These are phyloP conservation scores for Drosophila albomicans DNA, from an alignment of 1,140 invertebrate genomes.

Conservation along the genomic window DNA sequence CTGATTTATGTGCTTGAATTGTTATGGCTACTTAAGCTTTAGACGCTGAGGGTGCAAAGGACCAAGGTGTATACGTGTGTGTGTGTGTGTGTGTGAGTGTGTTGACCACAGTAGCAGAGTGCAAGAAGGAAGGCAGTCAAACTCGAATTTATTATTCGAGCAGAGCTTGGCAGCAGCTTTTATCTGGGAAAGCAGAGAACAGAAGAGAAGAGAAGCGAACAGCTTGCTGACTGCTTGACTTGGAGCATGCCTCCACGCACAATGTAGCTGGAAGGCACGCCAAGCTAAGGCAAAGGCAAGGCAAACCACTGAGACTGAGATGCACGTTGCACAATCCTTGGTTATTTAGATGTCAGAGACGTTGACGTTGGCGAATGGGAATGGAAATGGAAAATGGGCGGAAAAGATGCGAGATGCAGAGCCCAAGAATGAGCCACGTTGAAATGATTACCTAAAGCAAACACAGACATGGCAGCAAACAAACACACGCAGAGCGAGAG, in stretches of 20 bases:
- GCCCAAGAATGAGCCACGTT: slow-evolving; percentile 51
- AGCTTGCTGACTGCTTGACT: slow-evolving; percentile 54
- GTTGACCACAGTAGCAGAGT: not conserved
- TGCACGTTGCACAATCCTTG: slow-evolving; percentile 33
- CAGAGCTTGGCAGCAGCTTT: slow-evolving; percentile 24
- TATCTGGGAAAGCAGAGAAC: slow-evolving; percentile 8
- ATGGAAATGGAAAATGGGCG: not conserved
- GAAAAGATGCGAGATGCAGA: slow-evolving; percentile 2
- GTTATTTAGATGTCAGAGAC: slow-evolving; percentile 27
- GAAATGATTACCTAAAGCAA: slow-evolving; percentile 81
- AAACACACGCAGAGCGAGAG: slow-evolving; percentile 33
- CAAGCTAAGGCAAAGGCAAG: too few relatives aligned
- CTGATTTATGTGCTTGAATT: slow-evolving; percentile 5
- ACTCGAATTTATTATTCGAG: slow-evolving; percentile 48
- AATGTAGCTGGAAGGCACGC: not conserved
- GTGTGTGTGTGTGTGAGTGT: not conserved
- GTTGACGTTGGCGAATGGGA: not conserved
- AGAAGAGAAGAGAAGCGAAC: not conserved
- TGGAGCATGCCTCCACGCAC: slow-evolving; percentile 13
- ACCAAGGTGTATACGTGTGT: too few relatives aligned
- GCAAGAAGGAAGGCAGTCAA: slow-evolving; percentile 24
- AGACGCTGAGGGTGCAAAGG: not conserved
- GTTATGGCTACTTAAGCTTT: slow-evolving; percentile 12
- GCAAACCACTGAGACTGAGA: slow-evolving; percentile 26
- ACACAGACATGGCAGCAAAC: slow-evolving; percentile 76